phyloP scores from a whole-genome alignment of 2,113 vertebrate genomes.

The Eonycteris spelaea region DNA sequence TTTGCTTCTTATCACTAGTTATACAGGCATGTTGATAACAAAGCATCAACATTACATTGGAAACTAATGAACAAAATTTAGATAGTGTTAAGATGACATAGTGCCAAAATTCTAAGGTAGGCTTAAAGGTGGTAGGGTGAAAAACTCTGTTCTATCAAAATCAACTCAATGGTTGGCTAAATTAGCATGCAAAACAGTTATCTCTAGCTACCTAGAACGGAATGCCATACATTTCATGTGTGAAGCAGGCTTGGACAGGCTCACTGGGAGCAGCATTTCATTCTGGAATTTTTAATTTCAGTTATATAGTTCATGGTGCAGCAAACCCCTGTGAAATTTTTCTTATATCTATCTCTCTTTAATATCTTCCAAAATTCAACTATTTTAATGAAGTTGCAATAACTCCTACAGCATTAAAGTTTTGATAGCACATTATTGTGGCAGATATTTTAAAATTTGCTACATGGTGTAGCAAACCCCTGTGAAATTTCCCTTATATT shows the following conservation, averaged over 20 bases:
- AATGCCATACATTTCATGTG: neutral
- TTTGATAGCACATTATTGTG: slow-evolving; percentile 63
- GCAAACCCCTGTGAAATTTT: neutral
- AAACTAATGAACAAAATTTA: neutral
- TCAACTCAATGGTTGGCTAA: neutral
- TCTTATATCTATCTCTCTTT: neutral
- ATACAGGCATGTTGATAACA: neutral
- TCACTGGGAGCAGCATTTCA: neutral
- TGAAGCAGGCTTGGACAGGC: neutral
- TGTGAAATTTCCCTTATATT: neutral
- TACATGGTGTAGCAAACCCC: neutral
- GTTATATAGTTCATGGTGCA: neutral
- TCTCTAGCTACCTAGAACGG: neutral
- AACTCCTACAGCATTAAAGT: slow-evolving; percentile 53
- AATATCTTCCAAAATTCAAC: slow-evolving; percentile 21
- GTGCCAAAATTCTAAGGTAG: neutral
- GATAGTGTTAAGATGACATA: neutral
- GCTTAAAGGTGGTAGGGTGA: neutral
- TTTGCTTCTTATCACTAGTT: neutral
- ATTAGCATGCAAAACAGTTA: neutral
- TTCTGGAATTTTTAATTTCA: neutral
- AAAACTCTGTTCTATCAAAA: neutral
- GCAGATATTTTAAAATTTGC: slow-evolving; percentile 56
- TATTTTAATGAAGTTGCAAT: slow-evolving; percentile 59
- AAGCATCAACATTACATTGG: neutral